Percentiles rank a stretch among this genome's conserved stretches.
Conservation (phyloP, 2,888 invertebrate species). For the Drosophila neoperkinsi region DNA sequence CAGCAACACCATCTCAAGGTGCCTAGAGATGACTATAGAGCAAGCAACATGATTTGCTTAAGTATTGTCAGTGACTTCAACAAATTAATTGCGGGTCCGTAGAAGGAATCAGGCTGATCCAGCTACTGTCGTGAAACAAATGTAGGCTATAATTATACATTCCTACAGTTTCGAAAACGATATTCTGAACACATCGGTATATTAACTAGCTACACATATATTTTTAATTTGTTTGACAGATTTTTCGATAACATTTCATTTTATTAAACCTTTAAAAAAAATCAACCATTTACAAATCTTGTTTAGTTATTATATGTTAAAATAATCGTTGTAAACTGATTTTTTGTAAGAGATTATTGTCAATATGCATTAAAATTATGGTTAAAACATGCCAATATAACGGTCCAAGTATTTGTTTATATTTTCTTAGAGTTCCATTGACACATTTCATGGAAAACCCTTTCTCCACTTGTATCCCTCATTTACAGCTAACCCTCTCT, state of each 20-base stretch:
- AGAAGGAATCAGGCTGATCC: not conserved
- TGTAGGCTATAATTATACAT: not conserved
- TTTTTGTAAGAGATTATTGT: not conserved
- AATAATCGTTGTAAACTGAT: not conserved
- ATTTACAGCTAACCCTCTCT: not conserved
- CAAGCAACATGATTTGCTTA: conserved; percentile 46
- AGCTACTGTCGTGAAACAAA: conserved; percentile 30
- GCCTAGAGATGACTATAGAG: conserved; percentile 9
- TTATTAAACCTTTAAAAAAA: not conserved
- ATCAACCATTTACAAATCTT: not conserved
- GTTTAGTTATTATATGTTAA: not conserved
- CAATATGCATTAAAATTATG: not conserved
- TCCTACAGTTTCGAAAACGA: not conserved
- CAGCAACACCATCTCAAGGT: conserved; percentile 19
- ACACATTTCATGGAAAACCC: conserved; percentile 3
- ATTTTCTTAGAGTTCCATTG: not conserved
- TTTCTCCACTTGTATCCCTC: not conserved
- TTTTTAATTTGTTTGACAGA: not conserved
- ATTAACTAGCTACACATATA: not conserved
- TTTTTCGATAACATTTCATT: not conserved
- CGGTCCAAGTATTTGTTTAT: not conserved
- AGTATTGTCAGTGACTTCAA: conserved; percentile 24
- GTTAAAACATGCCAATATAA: not conserved
- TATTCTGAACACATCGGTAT: not conserved
- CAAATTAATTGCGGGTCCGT: conserved; percentile 46